Base-by-base conservation (phyloP, 2,888 invertebrate species). In the Drosophila sordidula region DNA sequence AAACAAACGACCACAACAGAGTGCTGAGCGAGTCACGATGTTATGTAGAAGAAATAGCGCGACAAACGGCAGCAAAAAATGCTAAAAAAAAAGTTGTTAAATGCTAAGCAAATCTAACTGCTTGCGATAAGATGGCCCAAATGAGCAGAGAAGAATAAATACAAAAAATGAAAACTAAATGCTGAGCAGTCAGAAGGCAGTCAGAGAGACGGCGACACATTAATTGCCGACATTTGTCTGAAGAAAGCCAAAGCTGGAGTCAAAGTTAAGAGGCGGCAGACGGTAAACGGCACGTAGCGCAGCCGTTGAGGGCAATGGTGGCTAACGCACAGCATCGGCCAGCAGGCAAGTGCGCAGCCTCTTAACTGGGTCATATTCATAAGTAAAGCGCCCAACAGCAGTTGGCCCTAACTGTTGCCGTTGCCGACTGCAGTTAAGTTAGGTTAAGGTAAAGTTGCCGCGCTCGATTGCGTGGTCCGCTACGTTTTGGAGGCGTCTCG, bases 351-450 rank as follows among this genome's bases (percentile, higher is more conserved):
- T 80, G 61, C 70, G 64, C 76, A 54, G 73, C 58, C 62, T 55
- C 57, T 55, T 70, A 88, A 82, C 73, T 87, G 80, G 87, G 89
- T 87, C 87, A 85, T 77, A 87, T 85, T 80, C 76, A 75, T 85
- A 87, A 85, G 89, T 87, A 87, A 87, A 80, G 77, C 89, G 74
- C 80, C 70, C 61, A 67, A 50, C 25, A 14, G 44, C 39, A 47
- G 47, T 44, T 22, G 72, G 80, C 75, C 62, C 65, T 78, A 62
- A 79, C 44, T 44, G 73, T 55, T 70, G 70, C 80, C 80, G 72
- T 80, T 82, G 66, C 52, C 62, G 57, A 47, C 62, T 86, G 84
- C 82, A 83, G 78, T 87, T 68, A 47, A 57, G 42, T 62, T 29
- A 9, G 29, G 29, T 9, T 9, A 29, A 9, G 29, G 29, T 9